Conservation (phyloP, 1,140 invertebrate species). For the Lanistes nyassanus region DNA sequence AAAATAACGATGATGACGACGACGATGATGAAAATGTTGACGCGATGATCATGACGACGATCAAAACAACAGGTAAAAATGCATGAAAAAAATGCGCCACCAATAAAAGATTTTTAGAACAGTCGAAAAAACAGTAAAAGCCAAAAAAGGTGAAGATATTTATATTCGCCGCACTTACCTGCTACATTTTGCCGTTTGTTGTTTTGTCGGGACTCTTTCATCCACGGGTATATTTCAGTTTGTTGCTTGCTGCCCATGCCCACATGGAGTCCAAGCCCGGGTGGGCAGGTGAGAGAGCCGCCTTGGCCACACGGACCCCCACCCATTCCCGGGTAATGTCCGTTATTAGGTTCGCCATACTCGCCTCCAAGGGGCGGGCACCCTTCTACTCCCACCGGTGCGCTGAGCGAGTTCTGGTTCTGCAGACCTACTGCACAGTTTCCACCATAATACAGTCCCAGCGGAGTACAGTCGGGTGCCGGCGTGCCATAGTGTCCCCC, state of each 20-base stretch:
- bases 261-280: slow-evolving; percentile 22
- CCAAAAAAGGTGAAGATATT: background rate
- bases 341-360: background rate
- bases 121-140: too few species aligned
- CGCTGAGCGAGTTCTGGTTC: slow-evolving; percentile 14
- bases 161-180: slow-evolving; percentile 32
- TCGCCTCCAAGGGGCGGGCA: slow-evolving; percentile 1
- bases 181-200: slow-evolving; percentile 43
- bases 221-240: slow-evolving; percentile 56
- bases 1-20: too few species aligned
- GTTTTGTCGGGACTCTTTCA: slow-evolving; percentile 57
- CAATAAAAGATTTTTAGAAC: too few species aligned
- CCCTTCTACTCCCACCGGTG: background rate
- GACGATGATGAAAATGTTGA: too few species aligned
- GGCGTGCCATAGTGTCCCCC: slow-evolving; percentile 17
- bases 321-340: slow-evolving; percentile 10
- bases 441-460: slow-evolving; percentile 6
- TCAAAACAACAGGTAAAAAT: too few species aligned
- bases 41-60: too few species aligned
- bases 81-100: too few species aligned
- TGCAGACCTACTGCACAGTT: slow-evolving; percentile 21
- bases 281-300: slow-evolving; percentile 25
- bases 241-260: slow-evolving; percentile 25
- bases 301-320: slow-evolving; percentile 9
- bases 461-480: slow-evolving; percentile 19